Base-by-base conservation (phyloP, 2,113 vertebrate genomes). In the Caretta caretta region DNA sequence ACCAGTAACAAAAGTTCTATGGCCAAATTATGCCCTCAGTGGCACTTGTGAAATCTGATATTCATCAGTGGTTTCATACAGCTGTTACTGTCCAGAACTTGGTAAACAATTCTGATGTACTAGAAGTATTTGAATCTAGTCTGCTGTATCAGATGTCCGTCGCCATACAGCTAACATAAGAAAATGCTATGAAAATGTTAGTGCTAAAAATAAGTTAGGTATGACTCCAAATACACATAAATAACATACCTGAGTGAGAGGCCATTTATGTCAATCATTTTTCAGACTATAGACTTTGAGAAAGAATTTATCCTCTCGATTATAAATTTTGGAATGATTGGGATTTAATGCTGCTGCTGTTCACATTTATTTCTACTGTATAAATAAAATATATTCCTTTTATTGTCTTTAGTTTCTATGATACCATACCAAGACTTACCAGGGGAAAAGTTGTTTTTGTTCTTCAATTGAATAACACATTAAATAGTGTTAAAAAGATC, bases 141-240 rank as follows among this genome's bases (percentile, higher is more conserved):
- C 88, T 57, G 4, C 53, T 50, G 78, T 57, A 85, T 89, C 53
- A 27, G 35, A 8, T 72, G 57, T 83, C 35, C 53, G 35, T 46
- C 78, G 62, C 85, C 80, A 62, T 78, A 87, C 87, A 94, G 80
- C 25, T 31, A 78, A 79, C 78, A 53, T 46, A 42, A 53, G 8
- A n/a, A 88, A 38, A 76, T 89, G 86, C 0, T 87, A 78, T 91
- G 94, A 80, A 86, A 93, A 94, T 57, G 84, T 78, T 79, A 85
- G 53, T 57, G 86, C 92, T 78, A 84, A 87, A 95, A 35, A 53
- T 90, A 93, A 92, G 89, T 22, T 78, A 50, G 62, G 87, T 96
- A 20, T 65, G 85, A 85, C 79, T 96, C 92, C n/a, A 82, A 95
- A 92, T 83, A 89, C 87, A 93, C 90, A 78, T 82, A 95, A 96